Base-by-base conservation (phyloP, 2,888 invertebrate species). In the Tiliacea aurago region DNA sequence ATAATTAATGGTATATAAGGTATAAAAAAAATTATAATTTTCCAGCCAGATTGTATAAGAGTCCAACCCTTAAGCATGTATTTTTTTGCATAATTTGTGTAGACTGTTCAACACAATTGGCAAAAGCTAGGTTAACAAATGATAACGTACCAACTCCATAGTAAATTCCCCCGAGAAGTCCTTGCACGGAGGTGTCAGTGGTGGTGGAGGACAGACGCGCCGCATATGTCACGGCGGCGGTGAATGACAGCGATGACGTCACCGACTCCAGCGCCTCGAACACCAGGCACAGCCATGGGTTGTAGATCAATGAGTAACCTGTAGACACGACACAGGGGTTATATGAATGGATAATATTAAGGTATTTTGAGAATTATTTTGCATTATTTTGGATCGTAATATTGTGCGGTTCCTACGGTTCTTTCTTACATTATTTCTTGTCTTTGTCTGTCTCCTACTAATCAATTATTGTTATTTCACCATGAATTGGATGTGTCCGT, bases 241-340 rank as follows among this genome's bases (percentile, higher is more conserved):
- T 98, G 91, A 98, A 97, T 65, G 98, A 97, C 78, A 98, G 93
- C 47, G 98, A 97, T 77, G 98, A 97, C 78, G 98, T 98, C 84
- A 98, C 97, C 0, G 98, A 97, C 94, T 98, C 98, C 95, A 98
- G 95, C 20, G 98, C 98, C 94, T 98, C 98, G 92, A 98, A 98
- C 75, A 98, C 96, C 80, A 98, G 94, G 88, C 97, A 97, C 87
- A 97, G 95, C 98, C 98, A 98, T 9, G 98, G 98, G 91, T 98
- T 97, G 94, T 97, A 97, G 88, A 98, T 98, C 79, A 98, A 89
- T 0, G 98, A 98, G 90, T 98, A 98, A 56, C 98, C 97, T 97
- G 91, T 0, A 81, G 49, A 66, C 11, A 20, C 1, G 9, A n/a
- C 11, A 74, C 7, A 23, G 1, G 7, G 4, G 7, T 47, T 10